A percentile compares a stretch with the other conserved stretches of the same genome.
Conservation (phyloP, 2,113 vertebrate genomes). For the Cryptotis parvus region DNA sequence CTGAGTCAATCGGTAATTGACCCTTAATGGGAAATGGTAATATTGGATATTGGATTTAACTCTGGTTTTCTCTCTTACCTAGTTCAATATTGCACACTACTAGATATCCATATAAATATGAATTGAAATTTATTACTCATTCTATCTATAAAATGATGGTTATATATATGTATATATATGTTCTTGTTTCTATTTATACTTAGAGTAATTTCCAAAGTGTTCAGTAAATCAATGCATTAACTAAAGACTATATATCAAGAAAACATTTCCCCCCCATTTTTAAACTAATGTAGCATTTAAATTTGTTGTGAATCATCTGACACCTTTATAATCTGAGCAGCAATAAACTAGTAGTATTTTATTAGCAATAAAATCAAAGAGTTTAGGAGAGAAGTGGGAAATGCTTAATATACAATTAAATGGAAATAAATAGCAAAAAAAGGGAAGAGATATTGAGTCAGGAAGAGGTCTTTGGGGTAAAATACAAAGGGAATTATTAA, state of each 20-base stretch:
- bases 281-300: constrained; percentile 10
- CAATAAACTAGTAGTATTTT: background rate
- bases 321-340: background rate
- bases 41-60: too few relatives aligned
- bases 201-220: background rate
- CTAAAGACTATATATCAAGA: background rate
- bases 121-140: background rate
- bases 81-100: background rate
- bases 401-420: background rate
- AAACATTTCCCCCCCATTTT: background rate
- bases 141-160: background rate
- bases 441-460: background rate
- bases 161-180: too few relatives aligned
- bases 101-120: background rate
- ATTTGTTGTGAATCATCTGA: background rate
- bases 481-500: too few relatives aligned
- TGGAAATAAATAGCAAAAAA: background rate
- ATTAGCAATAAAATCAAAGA: constrained; percentile 2
- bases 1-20: background rate
- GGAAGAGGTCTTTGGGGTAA: too few relatives aligned
- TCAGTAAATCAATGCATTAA: background rate
- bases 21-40: background rate
- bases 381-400: background rate
- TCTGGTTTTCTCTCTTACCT: too few relatives aligned
- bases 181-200: too few relatives aligned